Evolutionary conservation across 2,113 vertebrate species (phyloP), one percentile per base, ranked within the genome.

Genomic region (Pterocles gutturalis): DNA sequence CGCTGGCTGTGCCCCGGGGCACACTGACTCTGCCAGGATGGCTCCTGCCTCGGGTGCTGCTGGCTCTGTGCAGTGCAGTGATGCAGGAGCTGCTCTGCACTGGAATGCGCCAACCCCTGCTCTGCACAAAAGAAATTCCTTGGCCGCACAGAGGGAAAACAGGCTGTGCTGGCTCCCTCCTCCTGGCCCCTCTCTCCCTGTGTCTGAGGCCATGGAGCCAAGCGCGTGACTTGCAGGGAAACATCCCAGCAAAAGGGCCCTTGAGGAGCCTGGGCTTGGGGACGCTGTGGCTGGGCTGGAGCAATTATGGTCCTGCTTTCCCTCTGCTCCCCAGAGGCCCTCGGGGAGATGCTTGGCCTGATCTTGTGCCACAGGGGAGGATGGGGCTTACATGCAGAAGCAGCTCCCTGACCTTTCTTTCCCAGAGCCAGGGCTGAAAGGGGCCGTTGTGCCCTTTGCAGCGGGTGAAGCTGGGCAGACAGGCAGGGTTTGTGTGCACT

Each of bases 351-450:
- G 79, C 38, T 46, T 7, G 24, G 31, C 48, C 72, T 57, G 2
- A 1, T 69, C 58, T 65, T 2, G 4, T 75, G 88, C 41, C 2
- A 1, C 38, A 1, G 3, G 31, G 36, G 20, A 85, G 75, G 65
- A 53, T 2, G 7, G n/a, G 67, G n/a, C 69, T 89, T 1, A 1
- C 46, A 24, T 2, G 8, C 69, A 87, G 61, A 54, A 70, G 77
- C 81, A 48, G 84, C 48, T 93, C 46, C 72, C 69, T 95, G 95
- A 76, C 92, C 92, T 94, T 96, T 95, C 84, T 60, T 66, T 91
- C 41, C 51, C 3, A 0, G 79, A 90, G 38, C 49, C 0, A 0
- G 20, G 33, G 61, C 79, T 95, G 93, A 95, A 96, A 95, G 80
- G 61, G 65, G 53, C 64, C 0, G 8, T 94, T 95, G 95, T 96